Conservation (phyloP, 2,888 invertebrate species). For the Gasteruption jaculator region DNA sequence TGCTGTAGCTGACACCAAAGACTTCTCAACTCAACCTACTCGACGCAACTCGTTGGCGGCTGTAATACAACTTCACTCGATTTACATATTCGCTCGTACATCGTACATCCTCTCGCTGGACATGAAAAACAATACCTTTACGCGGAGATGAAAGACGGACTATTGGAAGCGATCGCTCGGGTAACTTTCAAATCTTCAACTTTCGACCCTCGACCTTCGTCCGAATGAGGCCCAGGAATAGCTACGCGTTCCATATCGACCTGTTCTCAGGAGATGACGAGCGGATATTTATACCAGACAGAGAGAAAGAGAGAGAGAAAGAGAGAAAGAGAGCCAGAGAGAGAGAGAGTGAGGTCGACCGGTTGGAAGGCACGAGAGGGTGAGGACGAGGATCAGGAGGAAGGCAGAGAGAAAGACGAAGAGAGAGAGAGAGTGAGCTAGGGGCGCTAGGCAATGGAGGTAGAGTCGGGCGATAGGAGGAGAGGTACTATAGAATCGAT, state of each 20-base stretch:
- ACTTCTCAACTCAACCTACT: conserved; percentile 42
- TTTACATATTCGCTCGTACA: conserved; percentile 19
- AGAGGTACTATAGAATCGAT: conserved; percentile 36
- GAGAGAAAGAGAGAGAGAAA: conserved; percentile 20
- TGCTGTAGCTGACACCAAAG: conserved; percentile 50
- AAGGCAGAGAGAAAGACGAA: conserved; percentile 18
- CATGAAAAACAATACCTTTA: no score
- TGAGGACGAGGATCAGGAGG: conserved; percentile 13
- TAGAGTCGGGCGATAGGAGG: conserved; percentile 22
- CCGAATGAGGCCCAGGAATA: no score
- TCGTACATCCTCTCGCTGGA: no score
- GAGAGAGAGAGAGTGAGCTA: conserved; percentile 19
- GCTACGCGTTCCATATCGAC: conserved; percentile 32
- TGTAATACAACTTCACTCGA: conserved; percentile 32
- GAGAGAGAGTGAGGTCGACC: conserved; percentile 20
- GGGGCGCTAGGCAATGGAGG: conserved; percentile 16
- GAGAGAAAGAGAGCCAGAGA: conserved; percentile 19
- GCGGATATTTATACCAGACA: conserved; percentile 30
- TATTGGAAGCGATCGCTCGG: no score
- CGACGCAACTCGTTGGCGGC: conserved; percentile 24
- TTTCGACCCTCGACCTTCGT: no score
- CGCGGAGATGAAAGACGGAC: no score
- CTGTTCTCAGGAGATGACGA: no score
- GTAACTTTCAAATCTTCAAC: no score
- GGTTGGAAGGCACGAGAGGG: conserved; percentile 20